Conservation (phyloP, 1,140 invertebrate species). For the Contarinia nasturtii region DNA sequence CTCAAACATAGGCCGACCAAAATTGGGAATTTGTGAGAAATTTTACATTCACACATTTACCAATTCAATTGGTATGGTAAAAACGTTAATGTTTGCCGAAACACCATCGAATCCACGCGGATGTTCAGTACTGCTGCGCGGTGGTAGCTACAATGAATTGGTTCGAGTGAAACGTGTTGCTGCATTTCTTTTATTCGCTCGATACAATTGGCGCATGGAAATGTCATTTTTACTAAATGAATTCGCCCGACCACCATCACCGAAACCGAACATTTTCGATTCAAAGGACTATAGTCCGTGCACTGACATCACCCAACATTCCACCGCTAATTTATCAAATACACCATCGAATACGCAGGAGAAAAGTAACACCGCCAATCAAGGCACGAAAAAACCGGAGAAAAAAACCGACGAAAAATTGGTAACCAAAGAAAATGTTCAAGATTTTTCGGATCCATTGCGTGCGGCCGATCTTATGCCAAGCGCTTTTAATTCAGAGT, state of each 20-base stretch:
- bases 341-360: not conserved
- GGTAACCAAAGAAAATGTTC: conserved; percentile 31
- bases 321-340: too few relatives aligned
- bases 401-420: conserved; percentile 28
- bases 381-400: conserved; percentile 8
- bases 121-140: conserved; percentile 75
- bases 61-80: conserved; percentile 28
- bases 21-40: conserved; percentile 67
- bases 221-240: conserved; percentile 69
- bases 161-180: conserved; percentile 64
- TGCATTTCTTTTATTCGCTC: conserved; percentile 61
- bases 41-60: conserved; percentile 57
- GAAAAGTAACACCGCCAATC: not conserved
- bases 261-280: conserved; percentile 18
- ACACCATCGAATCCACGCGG: conserved; percentile 69
- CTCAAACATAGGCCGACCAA: conserved; percentile 58
- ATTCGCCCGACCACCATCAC: conserved; percentile 27
- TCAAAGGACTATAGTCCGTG: conserved; percentile 19
- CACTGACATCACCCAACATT: conserved; percentile 1
- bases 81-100: conserved; percentile 89
- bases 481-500: conserved; percentile 6
- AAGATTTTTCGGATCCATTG: conserved; percentile 60
- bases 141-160: conserved; percentile 55
- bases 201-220: conserved; percentile 85
- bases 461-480: conserved; percentile 21